Evolutionary conservation across 35 echinoderm and acorn worm species (phyloP), one percentile per base, ranked within the genome.

Genomic region (Apostichopus japonicus): DNA sequence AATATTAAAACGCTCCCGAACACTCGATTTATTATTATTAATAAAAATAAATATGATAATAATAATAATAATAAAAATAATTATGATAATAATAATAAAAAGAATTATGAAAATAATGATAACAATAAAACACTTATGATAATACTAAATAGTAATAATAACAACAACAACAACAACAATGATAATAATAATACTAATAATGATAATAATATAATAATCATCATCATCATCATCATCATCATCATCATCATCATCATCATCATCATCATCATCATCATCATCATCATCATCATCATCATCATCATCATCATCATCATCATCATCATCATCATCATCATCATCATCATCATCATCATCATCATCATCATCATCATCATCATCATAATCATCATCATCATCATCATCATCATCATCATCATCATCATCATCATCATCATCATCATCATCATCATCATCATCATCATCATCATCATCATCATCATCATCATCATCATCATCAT

Each of bases 251-350:
- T 79, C 19, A 79, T 79, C 77, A 79, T 79, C 77, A 79, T 8
- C 77, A 79, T 79, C 77, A 79, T 79, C 77, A 8, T 79, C 77
- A 79, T 79, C 77, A 79, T 79, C 77, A 79, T 79, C 77, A 79
- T 79, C 77, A 79, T 79, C 77, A 79, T 79, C 77, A 79, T 79
- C 77, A 79, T 79, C 77, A 79, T 79, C 77, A 79, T 79, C 77
- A 79, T 79, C 77, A 79, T 79, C 19, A 79, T 79, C 77, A 79
- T 79, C 77, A 8, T 79, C 19, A n/a, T 79, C 77, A n/a, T 79
- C 77, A 79, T 8, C 6, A n/a, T 8, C 77, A 79, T 79, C 77
- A 79, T 79, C 77, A 79, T 79, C 77, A 79, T 79, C 77, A 79
- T 79, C 77, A 79, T 79, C 77, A 79, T 79, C 77, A 79, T 79